Base-by-base conservation (phyloP, 2,888 invertebrate species). In the Euplexia lucipara region DNA sequence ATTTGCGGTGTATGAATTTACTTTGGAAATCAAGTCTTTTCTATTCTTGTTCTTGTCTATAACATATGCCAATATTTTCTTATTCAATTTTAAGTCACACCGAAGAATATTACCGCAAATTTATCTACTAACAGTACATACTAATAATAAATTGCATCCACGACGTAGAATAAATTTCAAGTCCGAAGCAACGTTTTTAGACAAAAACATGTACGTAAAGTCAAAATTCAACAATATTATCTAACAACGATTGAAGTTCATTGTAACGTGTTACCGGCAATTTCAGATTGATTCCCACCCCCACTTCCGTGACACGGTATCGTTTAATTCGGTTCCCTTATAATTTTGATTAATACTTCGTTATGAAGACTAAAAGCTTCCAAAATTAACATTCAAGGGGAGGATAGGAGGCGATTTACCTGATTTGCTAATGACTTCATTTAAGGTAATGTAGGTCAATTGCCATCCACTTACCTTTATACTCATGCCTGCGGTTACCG, bases 401-500 rank as follows among this genome's bases (percentile, higher is more conserved):
- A 65, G 66, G 73, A 59, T 67, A 66, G 63, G 20, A 57, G 61
- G 69, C 53, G 65, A 78, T 73, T 73, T 68, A 71, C 71, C 68
- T 79, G 70, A 75, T 75, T 78, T 58, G 57, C 68, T 72, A 71
- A 80, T 79, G 75, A 70, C 74, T 73, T 78, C 60, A 78, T 80
- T 78, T 66, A 78, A 51, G 67, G 61, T 68, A 70, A 75, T 78
- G 65, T 79, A 75, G 81, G 81, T 79, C 82, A 81, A 82, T 81
- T 82, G 71, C 71, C 65, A 54, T 69, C 68, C 69, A 82, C 71
- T 75, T 78, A 71, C 78, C 75, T 65, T 75, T 72, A 73, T 65
- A 67, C 58, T 70, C 60, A 65, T 61, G 56, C 45, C 52, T 56
- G 69, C 32, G 75, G 78, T 67, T 60, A 73, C 72, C 35, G 59